Evolutionary conservation across 2,888 invertebrate genomes (phyloP).

Genomic region (Sarcophaga carnaria): DNA sequence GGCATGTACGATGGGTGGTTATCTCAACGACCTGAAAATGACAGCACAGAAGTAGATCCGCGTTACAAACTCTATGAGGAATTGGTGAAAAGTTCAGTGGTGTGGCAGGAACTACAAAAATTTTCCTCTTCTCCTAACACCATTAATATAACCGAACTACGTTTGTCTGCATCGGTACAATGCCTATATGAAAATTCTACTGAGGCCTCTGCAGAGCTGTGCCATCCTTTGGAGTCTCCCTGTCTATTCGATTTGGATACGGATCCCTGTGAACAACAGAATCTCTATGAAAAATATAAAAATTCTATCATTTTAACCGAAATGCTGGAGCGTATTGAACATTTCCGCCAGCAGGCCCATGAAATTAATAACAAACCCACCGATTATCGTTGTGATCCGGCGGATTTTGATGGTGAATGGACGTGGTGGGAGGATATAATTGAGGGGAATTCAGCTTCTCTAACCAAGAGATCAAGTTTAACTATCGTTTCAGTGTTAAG

Average conservation of each 20-base stretch:
- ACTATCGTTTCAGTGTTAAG: conserved; percentile 38
- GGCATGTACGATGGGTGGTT: conserved; percentile 75
- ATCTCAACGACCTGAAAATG: conserved; percentile 60
- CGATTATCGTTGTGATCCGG: conserved; percentile 84
- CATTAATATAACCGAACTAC: conserved; percentile 78
- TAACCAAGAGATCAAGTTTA: not conserved
- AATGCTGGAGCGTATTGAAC: conserved; percentile 82
- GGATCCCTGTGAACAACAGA: conserved; percentile 83
- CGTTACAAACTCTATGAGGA: conserved; percentile 72
- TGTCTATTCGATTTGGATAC: conserved; percentile 83
- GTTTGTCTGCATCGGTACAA: conserved; percentile 71
- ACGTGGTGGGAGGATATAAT: conserved; percentile 83
- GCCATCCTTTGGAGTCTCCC: conserved; percentile 76
- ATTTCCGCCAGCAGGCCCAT: conserved; percentile 81
- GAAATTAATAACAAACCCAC: conserved; percentile 81
- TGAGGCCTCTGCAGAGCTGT: conserved; percentile 71
- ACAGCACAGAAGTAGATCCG: conserved; percentile 70
- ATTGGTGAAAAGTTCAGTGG: conserved; percentile 72
- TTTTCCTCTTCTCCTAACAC: conserved; percentile 20
- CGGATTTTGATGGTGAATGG: conserved; percentile 84
- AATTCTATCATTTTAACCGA: conserved; percentile 71
- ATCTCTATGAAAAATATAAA: conserved; percentile 74
- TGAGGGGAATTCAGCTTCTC: conserved; percentile 43
- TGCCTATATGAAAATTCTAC: conserved; percentile 72
- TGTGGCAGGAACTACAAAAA: conserved; percentile 73